Conservation (phyloP, 2,797 vertebrate species). For the Muraenolepis orangiensis region DNA sequence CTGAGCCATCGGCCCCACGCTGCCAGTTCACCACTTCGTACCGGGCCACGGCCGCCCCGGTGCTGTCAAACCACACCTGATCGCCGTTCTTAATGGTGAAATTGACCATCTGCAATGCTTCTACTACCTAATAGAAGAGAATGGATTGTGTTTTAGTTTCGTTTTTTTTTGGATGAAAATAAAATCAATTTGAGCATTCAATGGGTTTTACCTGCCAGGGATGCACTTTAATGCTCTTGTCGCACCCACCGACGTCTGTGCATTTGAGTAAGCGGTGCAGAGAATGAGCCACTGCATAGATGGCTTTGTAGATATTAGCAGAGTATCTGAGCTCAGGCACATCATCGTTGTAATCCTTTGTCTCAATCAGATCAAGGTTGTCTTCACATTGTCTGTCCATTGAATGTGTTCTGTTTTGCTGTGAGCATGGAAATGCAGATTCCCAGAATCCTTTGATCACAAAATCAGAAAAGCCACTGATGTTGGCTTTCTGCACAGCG, state of each 20-base stretch:
- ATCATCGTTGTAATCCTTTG: constrained; percentile 59
- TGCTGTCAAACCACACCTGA: constrained; percentile 69
- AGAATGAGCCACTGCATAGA: constrained; percentile 70
- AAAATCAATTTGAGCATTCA: not conserved
- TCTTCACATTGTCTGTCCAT: constrained; percentile 39
- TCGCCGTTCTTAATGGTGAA: constrained; percentile 66
- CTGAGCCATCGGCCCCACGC: constrained; percentile 40
- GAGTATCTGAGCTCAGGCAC: constrained; percentile 66
- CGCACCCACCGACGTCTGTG: constrained; percentile 46
- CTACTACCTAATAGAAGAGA: constrained; percentile 52
- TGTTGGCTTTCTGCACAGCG: constrained; percentile 65
- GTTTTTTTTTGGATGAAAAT: not conserved
- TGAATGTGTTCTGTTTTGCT: not conserved
- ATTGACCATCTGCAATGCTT: constrained; percentile 65
- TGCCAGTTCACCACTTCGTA: constrained; percentile 78
- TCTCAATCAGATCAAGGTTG: constrained; percentile 47
- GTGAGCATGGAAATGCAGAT: constrained; percentile 49
- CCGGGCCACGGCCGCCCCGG: constrained; percentile 62
- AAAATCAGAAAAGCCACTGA: constrained; percentile 62
- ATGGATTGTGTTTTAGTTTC: not conserved
- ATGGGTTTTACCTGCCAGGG: constrained; percentile 63
- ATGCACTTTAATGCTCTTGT: constrained; percentile 41
- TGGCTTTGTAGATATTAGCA: constrained; percentile 70
- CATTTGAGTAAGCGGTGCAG: constrained; percentile 64
- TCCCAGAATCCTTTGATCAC: constrained; percentile 66